Conservation (phyloP, 2,797 vertebrate genomes). For the Eulemur rubriventer region DNA sequence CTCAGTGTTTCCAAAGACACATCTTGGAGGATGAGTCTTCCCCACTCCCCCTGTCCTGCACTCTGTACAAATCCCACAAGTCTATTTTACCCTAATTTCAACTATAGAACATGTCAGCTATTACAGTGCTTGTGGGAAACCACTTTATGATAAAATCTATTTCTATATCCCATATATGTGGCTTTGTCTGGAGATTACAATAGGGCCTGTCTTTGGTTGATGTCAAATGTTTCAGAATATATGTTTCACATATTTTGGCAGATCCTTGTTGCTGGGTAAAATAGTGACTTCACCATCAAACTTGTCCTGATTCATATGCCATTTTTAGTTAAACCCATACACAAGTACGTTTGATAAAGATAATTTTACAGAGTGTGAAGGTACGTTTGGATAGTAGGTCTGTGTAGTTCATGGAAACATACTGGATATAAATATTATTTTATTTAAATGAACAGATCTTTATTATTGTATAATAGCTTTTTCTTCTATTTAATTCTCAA, state of each 20-base stretch:
- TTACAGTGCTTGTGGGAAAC: neutral
- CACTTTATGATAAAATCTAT: neutral
- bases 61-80: neutral
- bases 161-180: neutral
- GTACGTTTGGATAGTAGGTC: neutral
- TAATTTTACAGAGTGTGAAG: neutral
- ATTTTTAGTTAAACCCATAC: neutral
- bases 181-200: neutral
- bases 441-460: neutral
- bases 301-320: neutral
- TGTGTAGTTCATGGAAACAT: neutral
- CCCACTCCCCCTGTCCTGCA: neutral
- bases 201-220: neutral
- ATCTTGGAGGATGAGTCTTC: neutral
- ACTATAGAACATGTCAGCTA: neutral
- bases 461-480: neutral
- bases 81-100: neutral
- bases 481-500: slow-evolving; percentile 2
- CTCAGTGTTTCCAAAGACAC: neutral
- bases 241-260: neutral
- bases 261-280: neutral
- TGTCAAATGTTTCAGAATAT: neutral
- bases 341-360: neutral
- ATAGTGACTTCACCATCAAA: neutral
- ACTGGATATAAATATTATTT: neutral